A percentile compares a stretch with the other conserved stretches of the same genome.
These are phyloP conservation scores for Chrysotoxum bicinctum DNA, from an alignment of 2,888 invertebrate species.

Conservation along the genomic window DNA sequence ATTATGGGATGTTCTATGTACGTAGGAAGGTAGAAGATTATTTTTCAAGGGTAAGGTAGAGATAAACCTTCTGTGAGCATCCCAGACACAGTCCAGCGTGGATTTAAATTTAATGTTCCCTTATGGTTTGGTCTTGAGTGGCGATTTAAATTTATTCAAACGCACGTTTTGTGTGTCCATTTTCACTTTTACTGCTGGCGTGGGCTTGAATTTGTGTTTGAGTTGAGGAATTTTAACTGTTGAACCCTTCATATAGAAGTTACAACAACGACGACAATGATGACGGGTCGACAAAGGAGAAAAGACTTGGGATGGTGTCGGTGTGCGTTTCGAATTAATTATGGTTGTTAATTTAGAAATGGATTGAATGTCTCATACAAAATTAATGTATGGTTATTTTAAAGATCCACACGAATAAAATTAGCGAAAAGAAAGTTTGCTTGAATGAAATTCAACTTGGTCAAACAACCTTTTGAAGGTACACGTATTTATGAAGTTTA, in stretches of 20 bases:
- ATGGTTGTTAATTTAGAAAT: not conserved
- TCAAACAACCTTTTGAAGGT: too few species aligned
- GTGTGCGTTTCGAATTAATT: not conserved
- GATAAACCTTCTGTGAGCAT: not conserved
- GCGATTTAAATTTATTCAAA: constrained; percentile 49
- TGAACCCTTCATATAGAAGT: not conserved
- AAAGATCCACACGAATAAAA: not conserved
- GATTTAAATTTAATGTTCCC: constrained; percentile 34
- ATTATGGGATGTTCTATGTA: not conserved
- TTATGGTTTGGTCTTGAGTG: constrained; percentile 27
- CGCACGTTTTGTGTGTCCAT: constrained; percentile 48
- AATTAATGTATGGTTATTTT: not conserved
- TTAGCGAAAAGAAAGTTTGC: not conserved
- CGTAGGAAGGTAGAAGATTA: not conserved
- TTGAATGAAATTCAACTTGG: not conserved
- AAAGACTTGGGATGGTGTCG: not conserved
- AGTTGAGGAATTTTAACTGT: constrained; percentile 16
- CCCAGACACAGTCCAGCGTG: not conserved
- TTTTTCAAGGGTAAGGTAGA: not conserved
- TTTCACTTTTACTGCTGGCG: constrained; percentile 14
- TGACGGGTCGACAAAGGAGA: not conserved
- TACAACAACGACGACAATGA: not conserved
- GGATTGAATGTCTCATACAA: not conserved
- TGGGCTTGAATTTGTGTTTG: constrained; percentile 28
- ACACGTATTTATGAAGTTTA: too few species aligned